Evolutionary conservation across 2,797 vertebrate species (phyloP), one percentile per base, ranked within the genome.

Genomic region (Valencia hispanica): DNA sequence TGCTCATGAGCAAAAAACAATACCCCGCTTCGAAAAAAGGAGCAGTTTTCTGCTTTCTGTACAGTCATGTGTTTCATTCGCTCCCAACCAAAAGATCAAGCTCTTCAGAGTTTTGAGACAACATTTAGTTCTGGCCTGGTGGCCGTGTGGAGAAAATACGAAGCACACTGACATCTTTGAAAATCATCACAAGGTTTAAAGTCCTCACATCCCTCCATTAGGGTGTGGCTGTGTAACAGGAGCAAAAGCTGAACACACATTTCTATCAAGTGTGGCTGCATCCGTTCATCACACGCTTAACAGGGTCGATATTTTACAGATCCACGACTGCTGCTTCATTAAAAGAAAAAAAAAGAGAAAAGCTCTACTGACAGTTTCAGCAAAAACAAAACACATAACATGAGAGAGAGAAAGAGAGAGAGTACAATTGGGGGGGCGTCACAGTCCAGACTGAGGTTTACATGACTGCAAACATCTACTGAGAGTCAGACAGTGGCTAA

Each of bases 401-500:
- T 5, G 71, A 72, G 81, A 53, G n/a, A n/a, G n/a, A 47, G 39
- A 47, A 6, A 39, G 27, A n/a, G 18, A 79, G 74, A 70, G 5
- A 36, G 8, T n/a, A 57, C 1, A 2, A 14, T 15, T n/a, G n/a
- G 48, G 34, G 63, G 53, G 68, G n/a, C 27, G 83, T 30, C 48
- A 78, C 39, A 63, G 68, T 79, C 76, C 70, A 39, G 36, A 72
- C 59, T 41, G 43, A 20, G 47, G 68, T 74, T 55, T 34, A 59
- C 45, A 30, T 20, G 59, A 70, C 39, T 72, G 70, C 43, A 51
- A 10, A 34, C n/a, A 36, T n/a, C 43, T 65, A 75, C 70, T 43
- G 22, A 45, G 70, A 76, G 68, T 17, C 63, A 55, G 65, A 63
- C 73, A 32, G 78, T 61, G 79, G 72, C 69, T 82, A 75, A 68